phyloP scores from a whole-genome alignment of 2,888 invertebrate species.

The Panzeria rudis region DNA sequence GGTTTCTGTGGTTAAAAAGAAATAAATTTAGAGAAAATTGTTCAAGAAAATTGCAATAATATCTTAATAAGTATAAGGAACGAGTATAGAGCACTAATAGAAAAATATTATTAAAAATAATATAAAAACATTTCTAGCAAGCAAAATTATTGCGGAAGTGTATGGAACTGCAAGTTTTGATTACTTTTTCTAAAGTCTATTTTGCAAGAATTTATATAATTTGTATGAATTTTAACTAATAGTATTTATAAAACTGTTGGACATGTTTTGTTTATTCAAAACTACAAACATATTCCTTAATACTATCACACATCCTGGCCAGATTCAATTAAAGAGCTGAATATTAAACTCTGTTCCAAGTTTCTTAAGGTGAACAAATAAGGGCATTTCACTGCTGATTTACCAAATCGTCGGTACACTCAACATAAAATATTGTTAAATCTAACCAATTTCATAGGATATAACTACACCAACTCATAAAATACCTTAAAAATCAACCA shows the following conservation, averaged over 20 bases:
- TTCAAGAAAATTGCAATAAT: conserved; percentile 53
- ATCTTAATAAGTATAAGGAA: conserved; percentile 31
- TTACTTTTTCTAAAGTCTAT: conserved; percentile 15
- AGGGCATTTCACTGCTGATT: no score
- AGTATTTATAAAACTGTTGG: neutral
- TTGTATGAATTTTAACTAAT: neutral
- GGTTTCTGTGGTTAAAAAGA: conserved; percentile 62
- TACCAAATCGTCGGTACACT: no score
- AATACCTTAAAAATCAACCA: no score
- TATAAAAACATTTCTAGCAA: neutral
- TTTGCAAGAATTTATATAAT: neutral
- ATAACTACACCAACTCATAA: no score
- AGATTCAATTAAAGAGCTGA: no score
- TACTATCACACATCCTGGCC: no score
- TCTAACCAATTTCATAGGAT: no score
- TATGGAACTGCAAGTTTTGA: conserved; percentile 32
- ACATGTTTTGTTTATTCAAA: no score
- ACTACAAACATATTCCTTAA: no score
- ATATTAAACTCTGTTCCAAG: no score
- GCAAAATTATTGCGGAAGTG: conserved; percentile 46
- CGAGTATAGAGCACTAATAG: neutral
- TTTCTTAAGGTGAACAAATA: no score
- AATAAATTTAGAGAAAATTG: conserved; percentile 60
- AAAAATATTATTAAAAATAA: conserved; percentile 3
- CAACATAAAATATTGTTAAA: no score